phyloP scores from a whole-genome alignment of 1,140 invertebrate species.

The Sogatella furcifera region DNA sequence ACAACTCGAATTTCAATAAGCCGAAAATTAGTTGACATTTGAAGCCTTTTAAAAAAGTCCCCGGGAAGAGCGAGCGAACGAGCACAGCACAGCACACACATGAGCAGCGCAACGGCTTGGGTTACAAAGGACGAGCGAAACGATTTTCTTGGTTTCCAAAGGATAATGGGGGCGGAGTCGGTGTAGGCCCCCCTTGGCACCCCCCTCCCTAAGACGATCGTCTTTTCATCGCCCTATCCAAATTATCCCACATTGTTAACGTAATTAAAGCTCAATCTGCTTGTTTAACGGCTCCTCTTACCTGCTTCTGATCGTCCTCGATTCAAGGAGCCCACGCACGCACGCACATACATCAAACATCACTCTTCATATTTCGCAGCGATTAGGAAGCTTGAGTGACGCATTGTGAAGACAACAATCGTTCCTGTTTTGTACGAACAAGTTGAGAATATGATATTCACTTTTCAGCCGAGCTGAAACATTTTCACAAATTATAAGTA shows the following conservation, averaged over 20 bases:
- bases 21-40: slow-evolving; percentile 15
- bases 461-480: too few relatives aligned
- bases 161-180: not conserved
- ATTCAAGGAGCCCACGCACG: too few relatives aligned
- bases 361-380: too few relatives aligned
- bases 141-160: not conserved
- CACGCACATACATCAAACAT: too few relatives aligned
- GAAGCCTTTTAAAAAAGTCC: not conserved
- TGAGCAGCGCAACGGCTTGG: not conserved
- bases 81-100: slow-evolving; percentile 4
- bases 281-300: too few relatives aligned
- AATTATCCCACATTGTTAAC: slow-evolving; percentile 1
- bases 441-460: too few relatives aligned
- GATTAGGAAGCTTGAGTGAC: too few relatives aligned
- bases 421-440: too few relatives aligned
- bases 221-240: too few relatives aligned
- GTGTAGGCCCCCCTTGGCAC: not conserved
- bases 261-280: not conserved
- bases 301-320: too few relatives aligned
- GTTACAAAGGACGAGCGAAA: not conserved
- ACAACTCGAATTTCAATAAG: slow-evolving; percentile 17
- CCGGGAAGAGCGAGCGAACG: not conserved
- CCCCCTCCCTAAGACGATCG: not conserved
- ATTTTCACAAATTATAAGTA: too few relatives aligned
- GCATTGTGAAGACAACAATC: too few relatives aligned